Percentiles rank a stretch among this genome's conserved stretches.
phyloP scores from a whole-genome alignment of 2,797 vertebrate genomes.

The Artibeus lituratus region DNA sequence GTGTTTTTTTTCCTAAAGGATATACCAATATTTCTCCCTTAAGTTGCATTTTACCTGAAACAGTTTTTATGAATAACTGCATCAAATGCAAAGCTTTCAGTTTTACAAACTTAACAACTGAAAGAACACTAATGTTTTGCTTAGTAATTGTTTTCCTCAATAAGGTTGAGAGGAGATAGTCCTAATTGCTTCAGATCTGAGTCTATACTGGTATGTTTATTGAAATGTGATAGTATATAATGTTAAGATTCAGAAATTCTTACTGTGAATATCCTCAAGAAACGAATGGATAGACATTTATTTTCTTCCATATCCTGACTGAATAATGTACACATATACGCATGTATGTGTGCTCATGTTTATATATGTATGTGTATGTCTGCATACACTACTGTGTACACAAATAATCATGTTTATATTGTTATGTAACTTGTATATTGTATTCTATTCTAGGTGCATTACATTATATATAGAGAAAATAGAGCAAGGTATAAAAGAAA shows the following conservation, averaged over 20 bases:
- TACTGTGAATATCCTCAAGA: not conserved
- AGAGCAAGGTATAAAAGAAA: not conserved
- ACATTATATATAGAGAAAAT: not conserved
- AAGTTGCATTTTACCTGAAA: not conserved
- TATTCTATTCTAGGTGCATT: not conserved
- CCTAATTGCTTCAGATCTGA: not conserved
- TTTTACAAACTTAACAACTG: not conserved
- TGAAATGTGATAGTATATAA: not conserved
- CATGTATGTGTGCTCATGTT: not conserved
- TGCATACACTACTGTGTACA: not conserved
- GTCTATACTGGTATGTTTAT: not conserved
- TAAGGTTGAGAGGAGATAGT: not conserved
- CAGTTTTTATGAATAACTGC: not conserved
- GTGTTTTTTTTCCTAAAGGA: not conserved
- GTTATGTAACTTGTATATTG: not conserved
- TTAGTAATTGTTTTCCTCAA: not conserved
- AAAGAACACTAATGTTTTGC: not conserved
- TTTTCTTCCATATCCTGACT: not conserved
- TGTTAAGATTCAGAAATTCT: not conserved
- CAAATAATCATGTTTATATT: not conserved
- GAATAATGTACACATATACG: not conserved
- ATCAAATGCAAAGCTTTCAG: not conserved
- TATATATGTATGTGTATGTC: not conserved
- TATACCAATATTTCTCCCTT: not conserved
- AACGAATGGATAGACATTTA: not conserved